phyloP scores from a whole-genome alignment of 2,888 invertebrate species.

The Dolichopus griseipennis region DNA sequence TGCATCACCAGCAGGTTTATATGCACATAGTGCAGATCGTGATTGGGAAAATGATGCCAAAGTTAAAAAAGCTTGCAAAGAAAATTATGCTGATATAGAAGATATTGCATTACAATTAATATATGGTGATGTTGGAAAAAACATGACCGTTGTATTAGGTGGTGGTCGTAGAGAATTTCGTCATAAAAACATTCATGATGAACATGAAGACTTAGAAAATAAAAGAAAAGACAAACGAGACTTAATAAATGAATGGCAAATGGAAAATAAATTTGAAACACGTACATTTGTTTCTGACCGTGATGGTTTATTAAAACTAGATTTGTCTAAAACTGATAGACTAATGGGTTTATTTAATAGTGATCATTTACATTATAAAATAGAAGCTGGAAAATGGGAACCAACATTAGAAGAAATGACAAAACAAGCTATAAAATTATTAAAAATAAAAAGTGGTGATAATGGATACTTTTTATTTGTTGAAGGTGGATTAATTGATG shows the following conservation, averaged over 20 bases:
- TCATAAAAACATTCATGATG: slow-evolving; percentile 46
- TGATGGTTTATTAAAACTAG: slow-evolving; percentile 42
- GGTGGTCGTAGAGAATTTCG: slow-evolving; percentile 62
- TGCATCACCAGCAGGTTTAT: slow-evolving; percentile 63
- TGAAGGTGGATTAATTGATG: slow-evolving; percentile 50
- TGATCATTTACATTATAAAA: slow-evolving; percentile 60
- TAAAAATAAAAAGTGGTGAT: slow-evolving; percentile 50
- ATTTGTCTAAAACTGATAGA: slow-evolving; percentile 47
- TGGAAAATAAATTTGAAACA: slow-evolving; percentile 41
- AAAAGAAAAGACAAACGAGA: slow-evolving; percentile 53
- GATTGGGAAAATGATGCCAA: slow-evolving; percentile 63
- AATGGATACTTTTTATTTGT: slow-evolving; percentile 73
- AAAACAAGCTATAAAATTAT: slow-evolving; percentile 60
- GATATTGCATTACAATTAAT: slow-evolving; percentile 70
- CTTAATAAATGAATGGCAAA: slow-evolving; percentile 57
- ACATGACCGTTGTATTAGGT: slow-evolving; percentile 67
- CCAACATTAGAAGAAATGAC: slow-evolving; percentile 79
- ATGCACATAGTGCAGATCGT: slow-evolving; percentile 56
- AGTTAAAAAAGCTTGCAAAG: slow-evolving; percentile 41
- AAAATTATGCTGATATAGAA: slow-evolving; percentile 45
- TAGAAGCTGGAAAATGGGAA: slow-evolving; percentile 48
- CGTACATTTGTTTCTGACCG: slow-evolving; percentile 47
- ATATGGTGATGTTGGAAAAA: slow-evolving; percentile 54
- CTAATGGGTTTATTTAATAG: slow-evolving; percentile 58
- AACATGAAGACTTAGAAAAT: slow-evolving; percentile 39